Conservation (phyloP, 2,888 invertebrate genomes). For the Boloria selene region DNA sequence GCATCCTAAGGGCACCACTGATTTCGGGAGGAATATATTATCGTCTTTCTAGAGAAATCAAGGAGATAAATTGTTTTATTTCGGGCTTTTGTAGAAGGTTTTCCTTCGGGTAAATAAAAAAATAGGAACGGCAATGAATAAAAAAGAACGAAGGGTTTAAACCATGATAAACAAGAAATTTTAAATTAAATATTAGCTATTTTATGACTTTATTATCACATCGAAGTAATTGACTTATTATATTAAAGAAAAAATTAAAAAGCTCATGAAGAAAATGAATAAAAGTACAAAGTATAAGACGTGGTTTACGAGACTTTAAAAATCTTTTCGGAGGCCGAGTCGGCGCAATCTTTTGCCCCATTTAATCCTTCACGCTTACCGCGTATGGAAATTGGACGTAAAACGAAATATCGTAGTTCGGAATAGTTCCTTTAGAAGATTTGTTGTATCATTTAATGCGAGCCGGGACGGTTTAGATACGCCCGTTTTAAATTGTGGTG, state of each 20-base stretch:
- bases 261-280: slow-evolving; percentile 20
- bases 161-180: background rate
- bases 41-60: slow-evolving; percentile 69
- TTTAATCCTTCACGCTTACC: slow-evolving; percentile 79
- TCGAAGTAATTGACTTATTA: background rate
- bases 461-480: slow-evolving; percentile 35
- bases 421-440: slow-evolving; percentile 68
- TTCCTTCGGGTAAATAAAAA: slow-evolving; percentile 25
- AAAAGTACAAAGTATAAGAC: slow-evolving; percentile 38
- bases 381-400: slow-evolving; percentile 81
- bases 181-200: background rate
- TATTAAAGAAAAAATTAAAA: background rate
- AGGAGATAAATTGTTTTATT: slow-evolving; percentile 65
- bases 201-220: background rate
- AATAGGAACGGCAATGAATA: background rate
- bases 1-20: slow-evolving; percentile 76
- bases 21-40: slow-evolving; percentile 72
- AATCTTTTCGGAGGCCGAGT: slow-evolving; percentile 67
- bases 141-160: background rate
- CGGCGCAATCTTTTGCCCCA: slow-evolving; percentile 78
- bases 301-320: slow-evolving; percentile 58
- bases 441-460: slow-evolving; percentile 53
- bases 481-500: slow-evolving; percentile 33
- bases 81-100: slow-evolving; percentile 40
- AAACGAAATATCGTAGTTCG: slow-evolving; percentile 74